phyloP scores from a whole-genome alignment of 2,888 invertebrate species.

The Pediacus dermestoides region DNA sequence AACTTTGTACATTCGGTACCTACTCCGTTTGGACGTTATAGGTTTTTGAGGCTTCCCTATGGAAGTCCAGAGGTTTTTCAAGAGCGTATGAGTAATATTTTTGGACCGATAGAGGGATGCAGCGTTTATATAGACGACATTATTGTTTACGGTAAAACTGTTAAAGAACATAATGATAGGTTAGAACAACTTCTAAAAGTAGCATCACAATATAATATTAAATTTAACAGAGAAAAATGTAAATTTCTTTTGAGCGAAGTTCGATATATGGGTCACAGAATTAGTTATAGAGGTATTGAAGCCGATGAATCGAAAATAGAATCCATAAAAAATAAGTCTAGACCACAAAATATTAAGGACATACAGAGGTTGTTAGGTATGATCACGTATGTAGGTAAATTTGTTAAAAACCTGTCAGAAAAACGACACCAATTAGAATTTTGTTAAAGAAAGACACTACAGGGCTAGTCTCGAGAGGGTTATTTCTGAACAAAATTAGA shows the following conservation, averaged over 20 bases:
- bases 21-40: too few relatives aligned
- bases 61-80: too few relatives aligned
- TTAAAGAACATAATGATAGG: background rate
- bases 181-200: background rate
- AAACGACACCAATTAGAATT: background rate
- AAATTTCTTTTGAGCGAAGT: too few relatives aligned
- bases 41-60: too few relatives aligned
- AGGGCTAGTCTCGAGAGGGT: too few relatives aligned
- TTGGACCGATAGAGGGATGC: too few relatives aligned
- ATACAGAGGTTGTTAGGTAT: slow-evolving; percentile 1
- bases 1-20: too few relatives aligned
- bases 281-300: background rate
- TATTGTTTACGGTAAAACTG: too few relatives aligned
- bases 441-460: slow-evolving; percentile 7
- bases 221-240: too few relatives aligned
- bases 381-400: slow-evolving; percentile 5
- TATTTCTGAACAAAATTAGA: too few relatives aligned
- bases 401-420: slow-evolving; percentile 4
- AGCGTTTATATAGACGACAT: too few relatives aligned
- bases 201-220: background rate
- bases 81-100: too few relatives aligned
- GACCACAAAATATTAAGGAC: background rate
- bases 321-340: background rate
- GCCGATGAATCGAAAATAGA: background rate
- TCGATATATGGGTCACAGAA: slow-evolving; percentile 1